Evolutionary conservation across 2,113 vertebrate species (phyloP).

Genomic region (Promerops cafer): DNA sequence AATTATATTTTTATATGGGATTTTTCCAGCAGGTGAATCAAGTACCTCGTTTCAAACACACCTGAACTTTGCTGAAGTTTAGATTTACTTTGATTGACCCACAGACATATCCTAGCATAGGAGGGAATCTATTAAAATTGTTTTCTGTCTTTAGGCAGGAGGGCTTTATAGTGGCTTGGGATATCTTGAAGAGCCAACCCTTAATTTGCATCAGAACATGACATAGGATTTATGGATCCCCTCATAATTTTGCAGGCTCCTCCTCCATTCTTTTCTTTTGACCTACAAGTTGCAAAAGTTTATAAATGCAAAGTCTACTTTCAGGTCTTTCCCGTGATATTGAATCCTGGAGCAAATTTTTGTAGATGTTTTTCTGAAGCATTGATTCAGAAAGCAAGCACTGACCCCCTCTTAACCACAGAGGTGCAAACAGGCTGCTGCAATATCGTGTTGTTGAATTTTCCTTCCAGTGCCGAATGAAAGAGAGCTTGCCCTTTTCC

Average conservation of each 20-base stretch:
- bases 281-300: neutral
- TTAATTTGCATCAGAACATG: neutral
- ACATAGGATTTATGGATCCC: neutral
- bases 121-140: neutral
- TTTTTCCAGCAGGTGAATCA: neutral
- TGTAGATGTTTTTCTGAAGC: slow-evolving; percentile 25
- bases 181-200: neutral
- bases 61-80: neutral
- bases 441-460: slow-evolving; percentile 62
- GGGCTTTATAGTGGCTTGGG: neutral
- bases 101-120: neutral
- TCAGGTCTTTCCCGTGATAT: neutral
- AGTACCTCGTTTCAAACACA: neutral
- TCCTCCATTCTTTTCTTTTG: neutral
- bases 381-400: slow-evolving; percentile 19
- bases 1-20: neutral
- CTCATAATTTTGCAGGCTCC: neutral
- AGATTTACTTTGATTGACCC: neutral
- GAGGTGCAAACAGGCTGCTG: slow-evolving; percentile 13
- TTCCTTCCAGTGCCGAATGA: slow-evolving; percentile 60
- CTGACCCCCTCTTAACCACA: slow-evolving; percentile 33
- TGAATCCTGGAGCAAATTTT: neutral
- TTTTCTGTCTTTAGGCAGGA: neutral
- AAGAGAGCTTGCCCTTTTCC: slow-evolving; percentile 76
- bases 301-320: neutral